Conservation (phyloP, 2,888 invertebrate species). For the Steinernema scapterisci region DNA sequence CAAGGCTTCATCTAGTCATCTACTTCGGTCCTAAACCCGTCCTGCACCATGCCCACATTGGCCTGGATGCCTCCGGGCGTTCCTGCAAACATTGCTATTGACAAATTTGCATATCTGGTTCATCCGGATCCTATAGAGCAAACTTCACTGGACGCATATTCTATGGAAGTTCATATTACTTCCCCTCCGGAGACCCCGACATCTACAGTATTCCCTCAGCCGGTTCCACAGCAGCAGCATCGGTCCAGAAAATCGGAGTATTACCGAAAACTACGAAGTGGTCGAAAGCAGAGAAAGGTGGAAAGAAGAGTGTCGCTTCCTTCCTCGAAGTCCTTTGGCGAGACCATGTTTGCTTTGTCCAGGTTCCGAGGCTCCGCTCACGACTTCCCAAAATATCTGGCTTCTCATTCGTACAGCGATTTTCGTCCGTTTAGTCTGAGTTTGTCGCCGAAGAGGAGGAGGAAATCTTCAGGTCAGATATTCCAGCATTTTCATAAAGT, state of each 20-base stretch:
- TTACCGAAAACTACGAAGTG: constrained; percentile 12
- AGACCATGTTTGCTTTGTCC: constrained; percentile 1
- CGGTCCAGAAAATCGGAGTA: background rate
- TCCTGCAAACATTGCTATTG: background rate
- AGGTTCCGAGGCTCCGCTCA: background rate
- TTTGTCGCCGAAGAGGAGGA: background rate
- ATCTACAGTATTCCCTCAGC: background rate
- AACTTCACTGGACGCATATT: constrained; percentile 21
- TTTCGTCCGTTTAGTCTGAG: background rate
- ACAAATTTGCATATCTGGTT: constrained; percentile 17
- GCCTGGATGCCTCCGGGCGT: constrained; percentile 7
- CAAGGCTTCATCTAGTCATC: no score
- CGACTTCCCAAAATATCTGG: background rate
- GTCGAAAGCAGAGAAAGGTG: constrained; percentile 12
- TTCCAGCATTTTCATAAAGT: no score
- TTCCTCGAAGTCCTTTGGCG: background rate
- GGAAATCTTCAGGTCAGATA: background rate
- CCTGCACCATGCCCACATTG: background rate
- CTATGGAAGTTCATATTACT: background rate
- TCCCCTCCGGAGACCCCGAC: background rate
- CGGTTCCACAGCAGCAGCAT: background rate
- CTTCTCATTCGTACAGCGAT: background rate
- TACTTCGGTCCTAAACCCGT: background rate
- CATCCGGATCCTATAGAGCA: background rate
- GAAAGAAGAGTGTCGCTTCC: constrained; percentile 10